Percentiles rank a stretch among this genome's conserved stretches.
These are phyloP conservation scores for Andrena bicolor DNA, from an alignment of 2,888 invertebrate species.

Conservation along the genomic window DNA sequence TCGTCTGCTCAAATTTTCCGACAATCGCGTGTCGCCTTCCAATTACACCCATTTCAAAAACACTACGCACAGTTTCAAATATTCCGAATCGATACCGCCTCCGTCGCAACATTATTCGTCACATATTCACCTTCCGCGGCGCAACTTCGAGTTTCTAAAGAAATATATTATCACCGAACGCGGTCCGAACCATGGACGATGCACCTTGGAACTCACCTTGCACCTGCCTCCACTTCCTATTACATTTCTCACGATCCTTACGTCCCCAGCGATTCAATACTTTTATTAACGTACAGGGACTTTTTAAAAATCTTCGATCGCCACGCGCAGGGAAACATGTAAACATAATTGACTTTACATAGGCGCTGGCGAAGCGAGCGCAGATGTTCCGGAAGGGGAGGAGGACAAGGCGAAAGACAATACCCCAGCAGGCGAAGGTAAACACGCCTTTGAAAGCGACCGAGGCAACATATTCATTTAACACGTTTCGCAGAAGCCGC, in stretches of 20 bases:
- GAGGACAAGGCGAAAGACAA: slow-evolving; percentile 77
- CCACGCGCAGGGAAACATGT: too few relatives aligned
- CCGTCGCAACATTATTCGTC: too few relatives aligned
- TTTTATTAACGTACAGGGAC: not conserved
- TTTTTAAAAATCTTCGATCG: not conserved
- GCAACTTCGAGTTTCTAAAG: not conserved
- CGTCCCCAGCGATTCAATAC: too few relatives aligned
- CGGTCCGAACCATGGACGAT: not conserved
- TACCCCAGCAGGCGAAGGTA: slow-evolving; percentile 69
- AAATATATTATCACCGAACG: not conserved
- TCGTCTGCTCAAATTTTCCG: slow-evolving; percentile 34
- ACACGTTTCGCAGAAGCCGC: slow-evolving; percentile 18
- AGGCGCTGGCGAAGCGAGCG: slow-evolving; percentile 85
- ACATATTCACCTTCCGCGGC: accelerated
- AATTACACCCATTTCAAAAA: not conserved
- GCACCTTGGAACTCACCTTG: slow-evolving; percentile 4
- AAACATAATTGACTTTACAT: not conserved
- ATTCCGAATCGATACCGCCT: too few relatives aligned
- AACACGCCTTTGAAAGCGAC: not conserved
- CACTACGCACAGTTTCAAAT: not conserved
- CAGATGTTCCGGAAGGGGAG: slow-evolving; percentile 84
- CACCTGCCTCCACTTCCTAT: slow-evolving; percentile 4
- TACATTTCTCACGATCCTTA: not conserved
- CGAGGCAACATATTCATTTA: not conserved
- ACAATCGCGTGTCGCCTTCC: slow-evolving; percentile 2